Percentiles rank a stretch among this genome's conserved stretches.
Evolutionary conservation across 2,113 vertebrate genomes (phyloP).

Genomic region (Struthidea cinerea): DNA sequence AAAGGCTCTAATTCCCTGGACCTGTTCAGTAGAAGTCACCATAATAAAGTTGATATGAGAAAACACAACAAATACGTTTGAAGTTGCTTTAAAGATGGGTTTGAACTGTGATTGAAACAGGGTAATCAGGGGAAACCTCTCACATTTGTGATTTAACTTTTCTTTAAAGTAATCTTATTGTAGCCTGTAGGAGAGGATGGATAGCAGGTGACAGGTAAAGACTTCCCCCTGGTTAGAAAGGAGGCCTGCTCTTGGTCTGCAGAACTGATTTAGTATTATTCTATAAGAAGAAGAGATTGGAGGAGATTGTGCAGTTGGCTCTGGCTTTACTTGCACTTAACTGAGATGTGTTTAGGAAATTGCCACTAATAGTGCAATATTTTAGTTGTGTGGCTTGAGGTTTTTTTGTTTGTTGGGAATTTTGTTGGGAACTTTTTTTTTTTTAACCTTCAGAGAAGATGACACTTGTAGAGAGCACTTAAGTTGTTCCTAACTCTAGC

Average conservation of each 20-base stretch:
- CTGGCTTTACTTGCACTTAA: not conserved
- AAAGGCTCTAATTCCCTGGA: not conserved
- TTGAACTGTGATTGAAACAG: not conserved
- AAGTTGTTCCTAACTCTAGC: not conserved
- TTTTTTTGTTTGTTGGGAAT: not conserved
- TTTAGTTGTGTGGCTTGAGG: not conserved
- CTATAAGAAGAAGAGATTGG: not conserved
- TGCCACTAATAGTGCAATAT: not conserved
- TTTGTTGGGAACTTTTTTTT: not conserved
- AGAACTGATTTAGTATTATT: not conserved
- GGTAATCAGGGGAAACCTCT: not conserved
- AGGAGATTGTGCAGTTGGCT: not conserved
- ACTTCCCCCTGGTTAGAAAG: not conserved
- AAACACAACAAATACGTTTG: not conserved
- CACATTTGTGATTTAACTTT: not conserved
- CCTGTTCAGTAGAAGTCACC: not conserved
- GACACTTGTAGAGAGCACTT: not conserved
- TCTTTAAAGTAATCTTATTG: not conserved
- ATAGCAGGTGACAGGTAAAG: not conserved
- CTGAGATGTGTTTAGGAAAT: not conserved
- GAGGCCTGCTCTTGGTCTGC: not conserved
- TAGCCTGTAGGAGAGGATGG: not conserved
- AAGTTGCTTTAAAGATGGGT: not conserved
- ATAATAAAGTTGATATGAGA: not conserved
- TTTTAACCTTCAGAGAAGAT: not conserved